phyloP scores from a whole-genome alignment of 2,113 vertebrate species.

The Otus sunia region DNA sequence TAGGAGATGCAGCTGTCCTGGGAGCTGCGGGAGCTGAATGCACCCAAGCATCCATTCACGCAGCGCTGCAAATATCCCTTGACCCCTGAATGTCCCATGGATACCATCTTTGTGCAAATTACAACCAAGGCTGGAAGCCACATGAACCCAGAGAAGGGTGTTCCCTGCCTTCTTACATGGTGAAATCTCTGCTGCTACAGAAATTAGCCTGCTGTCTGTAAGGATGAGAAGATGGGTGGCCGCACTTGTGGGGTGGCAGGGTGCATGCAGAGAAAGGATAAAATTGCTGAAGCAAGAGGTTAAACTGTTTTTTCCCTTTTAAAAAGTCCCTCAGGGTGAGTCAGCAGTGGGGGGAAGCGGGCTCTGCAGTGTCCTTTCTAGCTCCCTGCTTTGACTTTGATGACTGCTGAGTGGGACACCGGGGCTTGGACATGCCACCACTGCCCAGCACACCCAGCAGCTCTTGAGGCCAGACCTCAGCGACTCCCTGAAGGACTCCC shows the following conservation, averaged over 20 bases:
- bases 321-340: neutral
- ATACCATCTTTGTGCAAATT: neutral
- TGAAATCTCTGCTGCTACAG: neutral
- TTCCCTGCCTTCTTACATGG: accelerated
- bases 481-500: accelerated
- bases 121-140: neutral
- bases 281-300: neutral
- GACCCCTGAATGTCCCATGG: accelerated
- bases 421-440: neutral
- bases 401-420: accelerated
- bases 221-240: neutral
- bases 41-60: accelerated
- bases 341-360: accelerated
- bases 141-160: neutral
- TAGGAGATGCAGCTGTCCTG: constrained; percentile 31
- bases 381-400: neutral
- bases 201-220: neutral
- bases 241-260: neutral
- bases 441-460: neutral
- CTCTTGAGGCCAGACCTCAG: neutral
- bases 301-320: neutral
- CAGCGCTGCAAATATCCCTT: neutral
- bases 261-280: neutral
- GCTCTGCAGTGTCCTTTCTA: neutral
- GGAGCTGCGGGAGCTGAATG: neutral